phyloP scores from a whole-genome alignment of 2,113 vertebrate species.

The Odontophorus gujanensis region DNA sequence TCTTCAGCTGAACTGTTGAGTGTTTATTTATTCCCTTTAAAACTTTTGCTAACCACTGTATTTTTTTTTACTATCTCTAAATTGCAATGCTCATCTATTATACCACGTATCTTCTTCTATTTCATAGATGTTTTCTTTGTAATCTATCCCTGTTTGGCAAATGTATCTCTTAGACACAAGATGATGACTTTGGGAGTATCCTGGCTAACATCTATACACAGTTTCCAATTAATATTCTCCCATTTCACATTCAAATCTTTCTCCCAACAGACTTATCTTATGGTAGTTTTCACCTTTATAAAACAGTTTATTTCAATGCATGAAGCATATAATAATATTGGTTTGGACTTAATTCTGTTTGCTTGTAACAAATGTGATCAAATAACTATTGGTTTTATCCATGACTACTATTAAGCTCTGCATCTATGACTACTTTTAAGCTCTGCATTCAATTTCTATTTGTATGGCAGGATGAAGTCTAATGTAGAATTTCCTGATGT shows the following conservation, averaged over 20 bases:
- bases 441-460: slow-evolving; percentile 46
- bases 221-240: not conserved
- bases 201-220: not conserved
- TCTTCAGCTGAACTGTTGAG: not conserved
- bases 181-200: not conserved
- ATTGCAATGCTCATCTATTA: not conserved
- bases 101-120: not conserved
- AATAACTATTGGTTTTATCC: not conserved
- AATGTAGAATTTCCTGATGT: slow-evolving; percentile 7
- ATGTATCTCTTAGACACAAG: not conserved
- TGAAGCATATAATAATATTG: not conserved
- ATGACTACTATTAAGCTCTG: slow-evolving; percentile 19
- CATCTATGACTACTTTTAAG: slow-evolving; percentile 17
- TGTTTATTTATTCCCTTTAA: not conserved
- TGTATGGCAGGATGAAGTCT: slow-evolving; percentile 27
- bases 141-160: not conserved
- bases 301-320: not conserved
- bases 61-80: not conserved
- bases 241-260: not conserved
- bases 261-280: not conserved
- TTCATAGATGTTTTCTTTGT: not conserved
- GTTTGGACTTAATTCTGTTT: slow-evolving; percentile 37
- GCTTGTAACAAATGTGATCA: slow-evolving; percentile 10
- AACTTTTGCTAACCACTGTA: not conserved
- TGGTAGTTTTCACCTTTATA: not conserved